Evolutionary conservation across 2,113 vertebrate genomes (phyloP).

Genomic region (Machaerirhynchus nigripectus): DNA sequence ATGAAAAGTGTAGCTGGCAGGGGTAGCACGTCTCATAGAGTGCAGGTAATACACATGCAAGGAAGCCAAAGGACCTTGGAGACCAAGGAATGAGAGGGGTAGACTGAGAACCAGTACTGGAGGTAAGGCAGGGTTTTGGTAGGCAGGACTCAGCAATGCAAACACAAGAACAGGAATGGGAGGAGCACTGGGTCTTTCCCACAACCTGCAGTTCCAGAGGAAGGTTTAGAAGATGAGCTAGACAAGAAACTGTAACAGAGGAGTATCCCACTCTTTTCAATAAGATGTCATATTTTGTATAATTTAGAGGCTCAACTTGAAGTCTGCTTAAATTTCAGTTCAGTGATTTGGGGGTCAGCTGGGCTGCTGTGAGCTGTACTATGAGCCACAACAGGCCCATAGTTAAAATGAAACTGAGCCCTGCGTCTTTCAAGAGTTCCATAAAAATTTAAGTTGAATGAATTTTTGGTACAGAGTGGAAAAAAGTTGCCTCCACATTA

Average conservation of each 20-base stretch:
- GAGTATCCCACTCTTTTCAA: neutral
- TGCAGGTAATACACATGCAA: neutral
- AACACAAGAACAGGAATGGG: neutral
- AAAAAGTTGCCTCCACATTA: neutral
- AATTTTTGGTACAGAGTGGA: neutral
- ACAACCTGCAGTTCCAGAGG: neutral
- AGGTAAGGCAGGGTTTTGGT: neutral
- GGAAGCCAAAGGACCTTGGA: neutral
- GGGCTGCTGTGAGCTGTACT: neutral
- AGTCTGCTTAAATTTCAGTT: neutral
- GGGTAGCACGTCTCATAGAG: neutral
- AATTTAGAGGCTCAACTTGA: neutral
- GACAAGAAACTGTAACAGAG: neutral
- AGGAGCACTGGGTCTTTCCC: neutral
- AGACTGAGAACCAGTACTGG: neutral
- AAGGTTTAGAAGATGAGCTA: neutral
- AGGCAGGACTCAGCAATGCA: neutral
- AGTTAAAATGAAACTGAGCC: slow-evolving; percentile 34
- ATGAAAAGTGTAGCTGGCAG: neutral
- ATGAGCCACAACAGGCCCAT: neutral
- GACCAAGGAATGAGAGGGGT: neutral
- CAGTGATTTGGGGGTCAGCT: neutral
- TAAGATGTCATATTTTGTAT: neutral
- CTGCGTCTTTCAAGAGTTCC: neutral
- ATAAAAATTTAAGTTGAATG: neutral